These are phyloP conservation scores for Bettongia penicillata DNA, from an alignment of 2,113 vertebrate genomes.

Conservation along the genomic window DNA sequence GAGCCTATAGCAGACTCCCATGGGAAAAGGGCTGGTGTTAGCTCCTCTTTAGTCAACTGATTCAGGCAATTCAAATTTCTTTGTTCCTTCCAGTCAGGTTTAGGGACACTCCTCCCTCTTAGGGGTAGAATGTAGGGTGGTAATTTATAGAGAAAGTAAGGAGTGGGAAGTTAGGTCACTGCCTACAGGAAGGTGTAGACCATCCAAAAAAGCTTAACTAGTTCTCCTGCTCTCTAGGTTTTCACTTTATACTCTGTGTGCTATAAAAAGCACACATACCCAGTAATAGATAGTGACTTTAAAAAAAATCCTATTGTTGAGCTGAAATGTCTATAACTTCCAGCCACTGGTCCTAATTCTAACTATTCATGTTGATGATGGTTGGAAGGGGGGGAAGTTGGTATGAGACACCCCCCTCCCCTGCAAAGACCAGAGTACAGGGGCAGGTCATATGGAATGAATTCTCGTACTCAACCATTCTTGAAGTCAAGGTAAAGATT, in stretches of 20 bases:
- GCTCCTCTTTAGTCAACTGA: neutral
- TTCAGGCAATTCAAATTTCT: neutral
- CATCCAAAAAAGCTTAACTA: neutral
- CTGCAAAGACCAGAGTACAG: too few species aligned
- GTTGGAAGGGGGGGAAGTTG: too few species aligned
- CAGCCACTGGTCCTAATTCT: neutral
- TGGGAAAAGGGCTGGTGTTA: neutral
- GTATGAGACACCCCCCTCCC: too few species aligned
- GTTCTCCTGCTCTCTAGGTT: neutral
- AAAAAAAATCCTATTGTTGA: too few species aligned
- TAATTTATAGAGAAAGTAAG: neutral
- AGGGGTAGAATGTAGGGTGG: neutral
- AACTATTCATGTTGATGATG: neutral
- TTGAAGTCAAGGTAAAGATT: too few species aligned
- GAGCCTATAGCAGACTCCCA: neutral
- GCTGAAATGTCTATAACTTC: too few species aligned
- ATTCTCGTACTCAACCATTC: too few species aligned
- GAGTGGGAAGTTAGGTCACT: too few species aligned
- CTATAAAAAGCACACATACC: neutral
- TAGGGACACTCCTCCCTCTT: neutral
- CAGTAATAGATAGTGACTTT: neutral
- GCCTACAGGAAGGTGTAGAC: too few species aligned
- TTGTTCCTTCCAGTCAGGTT: neutral
- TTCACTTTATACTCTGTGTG: neutral
- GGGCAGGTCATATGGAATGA: too few species aligned